Percentiles rank a stretch among this genome's conserved stretches.
Evolutionary conservation across 2,888 invertebrate species (phyloP).

Genomic region (Malacosoma neustria): DNA sequence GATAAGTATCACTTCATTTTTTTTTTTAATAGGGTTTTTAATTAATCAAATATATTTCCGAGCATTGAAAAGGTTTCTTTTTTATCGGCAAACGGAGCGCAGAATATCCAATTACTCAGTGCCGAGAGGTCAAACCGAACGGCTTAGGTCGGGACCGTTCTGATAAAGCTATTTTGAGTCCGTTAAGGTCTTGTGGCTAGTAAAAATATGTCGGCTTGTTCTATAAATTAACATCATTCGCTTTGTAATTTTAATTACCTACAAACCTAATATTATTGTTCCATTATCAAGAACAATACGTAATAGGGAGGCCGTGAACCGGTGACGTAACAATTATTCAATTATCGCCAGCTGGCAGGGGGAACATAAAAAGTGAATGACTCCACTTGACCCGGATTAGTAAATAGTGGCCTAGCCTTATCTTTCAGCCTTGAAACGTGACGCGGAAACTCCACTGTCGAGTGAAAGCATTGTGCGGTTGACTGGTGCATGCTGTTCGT

Average conservation of each 20-base stretch:
- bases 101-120: constrained; percentile 48
- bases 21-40: neutral
- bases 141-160: constrained; percentile 28
- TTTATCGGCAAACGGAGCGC: constrained; percentile 39
- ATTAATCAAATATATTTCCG: constrained; percentile 15
- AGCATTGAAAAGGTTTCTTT: constrained; percentile 44
- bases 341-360: constrained; percentile 43
- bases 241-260: neutral
- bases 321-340: constrained; percentile 44
- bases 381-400: constrained; percentile 59
- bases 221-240: neutral
- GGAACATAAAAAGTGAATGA: constrained; percentile 60
- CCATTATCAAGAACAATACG: constrained; percentile 33
- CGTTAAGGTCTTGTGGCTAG: neutral
- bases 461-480: constrained; percentile 64
- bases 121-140: constrained; percentile 21
- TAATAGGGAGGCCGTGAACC: constrained; percentile 40
- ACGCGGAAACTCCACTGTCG: constrained; percentile 56
- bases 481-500: constrained; percentile 51
- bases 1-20: constrained; percentile 30
- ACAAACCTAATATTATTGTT: constrained; percentile 16
- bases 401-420: constrained; percentile 54
- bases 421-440: constrained; percentile 67
- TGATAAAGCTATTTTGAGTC: constrained; percentile 17
- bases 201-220: neutral